Conservation (phyloP, 2,888 invertebrate species). For the Pecten maximus region DNA sequence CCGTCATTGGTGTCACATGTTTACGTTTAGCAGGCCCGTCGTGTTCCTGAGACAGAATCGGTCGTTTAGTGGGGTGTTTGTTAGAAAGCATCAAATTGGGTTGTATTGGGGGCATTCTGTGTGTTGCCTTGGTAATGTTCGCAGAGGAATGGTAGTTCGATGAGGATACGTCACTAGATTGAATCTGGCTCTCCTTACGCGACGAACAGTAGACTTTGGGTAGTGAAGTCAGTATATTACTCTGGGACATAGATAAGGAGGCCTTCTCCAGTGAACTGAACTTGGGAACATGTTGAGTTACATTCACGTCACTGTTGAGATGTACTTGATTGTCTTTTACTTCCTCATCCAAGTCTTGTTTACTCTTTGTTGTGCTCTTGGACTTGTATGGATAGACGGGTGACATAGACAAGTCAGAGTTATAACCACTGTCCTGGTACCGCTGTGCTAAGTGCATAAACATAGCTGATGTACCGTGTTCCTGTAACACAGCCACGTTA, state of each 20-base stretch:
- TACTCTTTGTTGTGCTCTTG: conserved; percentile 12
- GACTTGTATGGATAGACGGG: conserved; percentile 59
- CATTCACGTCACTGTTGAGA: background rate
- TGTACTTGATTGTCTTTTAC: background rate
- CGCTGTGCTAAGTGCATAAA: conserved; percentile 48
- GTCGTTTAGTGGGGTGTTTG: background rate
- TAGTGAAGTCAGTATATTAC: conserved; percentile 23
- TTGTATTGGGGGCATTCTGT: conserved; percentile 1
- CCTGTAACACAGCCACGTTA: conserved; percentile 43
- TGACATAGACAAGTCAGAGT: conserved; percentile 63
- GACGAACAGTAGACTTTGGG: background rate
- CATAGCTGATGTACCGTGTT: conserved; percentile 41
- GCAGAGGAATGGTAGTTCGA: conserved; percentile 14
- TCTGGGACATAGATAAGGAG: background rate
- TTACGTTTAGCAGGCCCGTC: conserved; percentile 38
- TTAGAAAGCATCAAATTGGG: background rate
- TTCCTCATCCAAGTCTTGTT: background rate
- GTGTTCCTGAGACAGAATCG: conserved; percentile 40
- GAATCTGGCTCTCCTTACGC: conserved; percentile 44
- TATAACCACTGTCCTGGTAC: conserved; percentile 69
- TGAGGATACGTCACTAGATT: conserved; percentile 55
- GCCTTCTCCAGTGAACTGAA: conserved; percentile 20
- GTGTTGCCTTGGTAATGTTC: background rate
- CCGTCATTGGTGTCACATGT: background rate
- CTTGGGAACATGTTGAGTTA: background rate